phyloP scores from a whole-genome alignment of 2,113 vertebrate genomes.

The Pontoporia blainvillei region DNA sequence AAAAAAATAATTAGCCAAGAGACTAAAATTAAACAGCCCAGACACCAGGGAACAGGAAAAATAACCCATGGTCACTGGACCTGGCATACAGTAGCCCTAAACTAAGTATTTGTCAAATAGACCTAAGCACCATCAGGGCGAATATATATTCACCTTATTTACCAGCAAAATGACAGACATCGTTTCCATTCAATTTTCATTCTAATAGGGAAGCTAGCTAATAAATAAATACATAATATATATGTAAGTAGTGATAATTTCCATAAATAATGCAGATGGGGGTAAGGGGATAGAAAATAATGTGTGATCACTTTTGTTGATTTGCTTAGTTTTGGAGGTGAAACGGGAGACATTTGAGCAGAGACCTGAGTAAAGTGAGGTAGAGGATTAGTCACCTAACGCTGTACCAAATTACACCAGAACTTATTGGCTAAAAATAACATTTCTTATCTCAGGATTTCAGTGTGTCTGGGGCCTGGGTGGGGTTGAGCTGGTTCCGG shows the following conservation, averaged over 20 bases:
- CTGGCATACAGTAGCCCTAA: neutral
- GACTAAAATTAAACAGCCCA: neutral
- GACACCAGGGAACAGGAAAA: neutral
- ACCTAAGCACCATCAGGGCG: neutral
- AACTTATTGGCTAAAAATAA: neutral
- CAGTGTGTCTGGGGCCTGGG: too few relatives aligned
- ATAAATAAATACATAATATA: neutral
- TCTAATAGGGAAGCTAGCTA: neutral
- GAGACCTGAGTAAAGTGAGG: neutral
- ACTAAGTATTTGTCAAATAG: neutral
- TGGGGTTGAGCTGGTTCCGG: too few relatives aligned
- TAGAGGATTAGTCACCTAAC: too few relatives aligned
- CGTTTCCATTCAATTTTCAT: neutral
- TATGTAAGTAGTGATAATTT: neutral
- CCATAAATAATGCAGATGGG: neutral
- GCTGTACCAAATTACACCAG: neutral
- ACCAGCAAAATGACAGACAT: neutral
- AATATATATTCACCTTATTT: neutral
- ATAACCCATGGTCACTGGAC: neutral
- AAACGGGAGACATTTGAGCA: neutral
- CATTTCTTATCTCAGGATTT: neutral
- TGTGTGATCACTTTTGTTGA: neutral
- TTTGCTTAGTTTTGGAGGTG: neutral
- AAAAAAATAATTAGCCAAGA: neutral
- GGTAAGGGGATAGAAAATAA: neutral